phyloP scores from a whole-genome alignment of 1,140 invertebrate species.

The Rhopalosiphum padi region DNA sequence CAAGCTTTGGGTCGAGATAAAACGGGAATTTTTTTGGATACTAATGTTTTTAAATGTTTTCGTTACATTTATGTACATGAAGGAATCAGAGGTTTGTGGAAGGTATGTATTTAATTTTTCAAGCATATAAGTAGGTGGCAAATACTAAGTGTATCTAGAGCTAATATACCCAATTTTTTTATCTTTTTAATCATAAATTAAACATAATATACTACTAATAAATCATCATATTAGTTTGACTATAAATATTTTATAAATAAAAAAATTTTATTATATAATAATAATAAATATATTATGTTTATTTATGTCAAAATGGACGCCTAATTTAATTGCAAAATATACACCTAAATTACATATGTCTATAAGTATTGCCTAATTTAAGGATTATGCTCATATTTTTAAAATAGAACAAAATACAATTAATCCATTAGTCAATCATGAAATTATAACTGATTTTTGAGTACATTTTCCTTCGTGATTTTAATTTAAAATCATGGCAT shows the following conservation, averaged over 20 bases:
- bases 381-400: not conserved
- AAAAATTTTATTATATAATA: too few species aligned
- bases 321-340: not conserved
- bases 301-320: not conserved
- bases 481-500: not conserved
- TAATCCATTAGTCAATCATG: not conserved
- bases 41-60: conserved; percentile 70
- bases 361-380: not conserved
- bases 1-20: conserved; percentile 71
- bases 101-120: conserved; percentile 68
- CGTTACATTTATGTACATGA: conserved; percentile 79
- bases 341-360: not conserved
- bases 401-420: not conserved
- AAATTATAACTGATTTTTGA: not conserved
- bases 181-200: too few species aligned
- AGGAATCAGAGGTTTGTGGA: conserved; percentile 85
- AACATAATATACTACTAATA: too few species aligned
- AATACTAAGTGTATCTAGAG: not conserved
- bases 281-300: too few species aligned
- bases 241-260: too few species aligned
- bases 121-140: not conserved
- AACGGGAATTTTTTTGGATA: conserved; percentile 62
- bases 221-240: too few species aligned
- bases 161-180: too few species aligned
- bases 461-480: not conserved